Conservation (phyloP, 2,888 invertebrate species). For the Phorcus lineatus region DNA sequence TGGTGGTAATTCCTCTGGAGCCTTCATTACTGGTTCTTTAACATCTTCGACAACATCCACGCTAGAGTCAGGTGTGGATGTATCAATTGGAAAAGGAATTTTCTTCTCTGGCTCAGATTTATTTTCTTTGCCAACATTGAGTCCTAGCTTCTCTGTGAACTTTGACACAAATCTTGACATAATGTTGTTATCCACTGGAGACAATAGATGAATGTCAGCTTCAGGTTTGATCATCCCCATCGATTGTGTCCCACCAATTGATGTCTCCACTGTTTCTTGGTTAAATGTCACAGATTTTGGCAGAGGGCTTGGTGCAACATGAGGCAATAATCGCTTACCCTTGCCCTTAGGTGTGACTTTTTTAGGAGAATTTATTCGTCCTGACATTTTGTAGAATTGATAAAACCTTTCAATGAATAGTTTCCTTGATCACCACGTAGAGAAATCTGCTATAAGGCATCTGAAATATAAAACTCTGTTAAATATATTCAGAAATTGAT, state of each 20-base stretch:
- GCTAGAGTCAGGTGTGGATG: slow-evolving; percentile 8
- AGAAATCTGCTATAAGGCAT: too few relatives aligned
- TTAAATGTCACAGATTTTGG: slow-evolving; percentile 62
- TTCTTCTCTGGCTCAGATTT: background rate
- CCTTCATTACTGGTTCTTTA: background rate
- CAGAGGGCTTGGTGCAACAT: slow-evolving; percentile 45
- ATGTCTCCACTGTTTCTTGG: slow-evolving; percentile 66
- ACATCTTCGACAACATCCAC: background rate
- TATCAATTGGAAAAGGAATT: background rate
- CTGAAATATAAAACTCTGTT: too few relatives aligned
- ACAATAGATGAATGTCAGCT: background rate
- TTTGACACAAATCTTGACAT: slow-evolving; percentile 18
- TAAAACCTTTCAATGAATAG: background rate
- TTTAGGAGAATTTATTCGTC: slow-evolving; percentile 12
- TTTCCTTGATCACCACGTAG: background rate
- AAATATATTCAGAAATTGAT: too few relatives aligned
- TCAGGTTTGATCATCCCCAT: slow-evolving; percentile 58
- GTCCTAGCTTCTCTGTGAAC: slow-evolving; percentile 2
- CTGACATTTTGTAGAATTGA: background rate
- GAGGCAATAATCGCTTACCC: slow-evolving; percentile 53
- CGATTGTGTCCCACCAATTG: slow-evolving; percentile 69
- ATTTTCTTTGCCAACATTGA: background rate
- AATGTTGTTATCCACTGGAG: slow-evolving; percentile 7
- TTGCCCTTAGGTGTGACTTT: slow-evolving; percentile 38
- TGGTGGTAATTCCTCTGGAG: slow-evolving; percentile 26